A percentile compares a stretch with the other conserved stretches of the same genome.
These are phyloP conservation scores for Dasysyrphus albostriatus DNA, from an alignment of 2,888 invertebrate genomes.

Conservation along the genomic window DNA sequence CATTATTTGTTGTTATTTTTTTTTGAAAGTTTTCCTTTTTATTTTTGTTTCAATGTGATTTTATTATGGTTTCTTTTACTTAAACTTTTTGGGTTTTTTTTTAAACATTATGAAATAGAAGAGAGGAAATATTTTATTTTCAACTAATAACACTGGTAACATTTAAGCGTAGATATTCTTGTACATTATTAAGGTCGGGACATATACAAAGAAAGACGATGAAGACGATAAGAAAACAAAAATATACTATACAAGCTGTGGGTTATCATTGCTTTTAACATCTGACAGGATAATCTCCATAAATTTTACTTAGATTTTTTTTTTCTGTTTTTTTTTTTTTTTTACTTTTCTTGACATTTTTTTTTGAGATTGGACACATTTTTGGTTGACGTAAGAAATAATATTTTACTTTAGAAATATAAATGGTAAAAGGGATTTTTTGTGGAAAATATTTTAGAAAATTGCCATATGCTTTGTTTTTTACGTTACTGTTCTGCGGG, in stretches of 20 bases:
- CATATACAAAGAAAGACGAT: neutral
- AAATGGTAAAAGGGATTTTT: neutral
- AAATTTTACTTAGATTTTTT: conserved; percentile 77
- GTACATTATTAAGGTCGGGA: neutral
- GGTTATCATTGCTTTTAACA: conserved; percentile 78
- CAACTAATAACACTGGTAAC: conserved; percentile 71
- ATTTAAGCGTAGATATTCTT: conserved; percentile 31
- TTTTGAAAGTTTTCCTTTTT: neutral
- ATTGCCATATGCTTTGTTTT: too few species aligned
- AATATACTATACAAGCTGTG: conserved; percentile 25
- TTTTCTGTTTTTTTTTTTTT: conserved; percentile 11
- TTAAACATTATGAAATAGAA: neutral
- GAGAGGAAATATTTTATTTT: conserved; percentile 64
- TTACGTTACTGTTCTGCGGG: too few species aligned
- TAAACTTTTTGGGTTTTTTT: conserved; percentile 47
- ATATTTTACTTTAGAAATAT: neutral
- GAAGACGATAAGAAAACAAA: conserved; percentile 12
- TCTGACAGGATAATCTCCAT: conserved; percentile 79
- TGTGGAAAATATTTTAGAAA: too few species aligned
- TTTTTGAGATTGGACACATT: conserved; percentile 39
- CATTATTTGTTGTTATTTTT: conserved; percentile 62
- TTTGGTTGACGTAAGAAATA: neutral
- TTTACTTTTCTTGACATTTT: neutral
- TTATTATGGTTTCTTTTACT: conserved; percentile 57
- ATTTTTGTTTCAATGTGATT: conserved; percentile 23